Evolutionary conservation across 2,113 vertebrate species (phyloP).

Genomic region (Aegotheles bennettii): DNA sequence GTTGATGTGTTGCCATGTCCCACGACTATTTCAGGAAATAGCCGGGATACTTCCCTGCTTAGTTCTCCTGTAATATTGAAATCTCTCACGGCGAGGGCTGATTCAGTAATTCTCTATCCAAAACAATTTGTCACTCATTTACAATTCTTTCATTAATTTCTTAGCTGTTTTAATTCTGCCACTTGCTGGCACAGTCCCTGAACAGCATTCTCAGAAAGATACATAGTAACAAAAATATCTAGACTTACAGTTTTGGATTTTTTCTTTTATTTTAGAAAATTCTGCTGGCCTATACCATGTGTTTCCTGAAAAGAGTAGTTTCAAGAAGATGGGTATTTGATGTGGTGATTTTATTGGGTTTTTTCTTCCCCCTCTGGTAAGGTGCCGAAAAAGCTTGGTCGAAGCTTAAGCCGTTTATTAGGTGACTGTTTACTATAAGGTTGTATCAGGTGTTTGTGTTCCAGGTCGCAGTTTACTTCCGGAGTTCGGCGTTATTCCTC

Average conservation of each 20-base stretch:
- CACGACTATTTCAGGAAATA: background rate
- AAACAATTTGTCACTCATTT: accelerated
- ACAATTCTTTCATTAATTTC: accelerated
- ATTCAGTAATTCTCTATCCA: background rate
- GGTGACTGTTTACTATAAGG: background rate
- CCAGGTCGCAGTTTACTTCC: background rate
- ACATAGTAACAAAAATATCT: accelerated
- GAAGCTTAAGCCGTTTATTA: background rate
- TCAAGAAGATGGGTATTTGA: background rate
- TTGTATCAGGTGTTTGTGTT: too few species aligned
- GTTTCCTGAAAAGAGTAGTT: background rate
- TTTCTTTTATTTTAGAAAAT: background rate
- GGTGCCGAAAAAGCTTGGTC: background rate
- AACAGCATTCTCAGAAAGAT: background rate
- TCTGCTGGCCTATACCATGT: background rate
- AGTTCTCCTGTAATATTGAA: background rate
- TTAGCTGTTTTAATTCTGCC: background rate
- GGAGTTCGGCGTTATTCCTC: background rate
- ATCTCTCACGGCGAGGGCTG: background rate
- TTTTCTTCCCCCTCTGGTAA: background rate
- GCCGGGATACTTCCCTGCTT: background rate
- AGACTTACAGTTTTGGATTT: accelerated
- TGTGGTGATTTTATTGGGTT: background rate
- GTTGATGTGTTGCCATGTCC: background rate
- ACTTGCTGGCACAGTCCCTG: background rate